These are phyloP conservation scores for Nomada fucata DNA, from an alignment of 2,888 invertebrate species.

Conservation along the genomic window DNA sequence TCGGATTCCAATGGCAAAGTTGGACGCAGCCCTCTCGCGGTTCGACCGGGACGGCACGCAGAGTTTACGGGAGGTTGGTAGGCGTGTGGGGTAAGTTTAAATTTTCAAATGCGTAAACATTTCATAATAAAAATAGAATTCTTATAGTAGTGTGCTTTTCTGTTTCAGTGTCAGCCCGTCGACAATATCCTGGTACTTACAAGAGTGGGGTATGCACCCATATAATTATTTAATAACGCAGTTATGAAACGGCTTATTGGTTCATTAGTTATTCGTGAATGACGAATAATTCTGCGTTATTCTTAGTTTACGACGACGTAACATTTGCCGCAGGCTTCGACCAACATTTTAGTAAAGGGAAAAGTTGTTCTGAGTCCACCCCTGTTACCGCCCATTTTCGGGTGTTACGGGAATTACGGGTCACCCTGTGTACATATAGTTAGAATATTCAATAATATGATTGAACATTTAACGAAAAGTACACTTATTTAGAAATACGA, in stretches of 20 bases:
- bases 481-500: not conserved
- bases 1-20: too few species aligned
- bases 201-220: not conserved
- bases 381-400: not conserved
- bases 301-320: too few species aligned
- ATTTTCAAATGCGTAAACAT: too few species aligned
- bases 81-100: too few species aligned
- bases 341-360: not conserved
- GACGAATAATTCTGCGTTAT: not conserved
- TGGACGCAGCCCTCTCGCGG: too few species aligned
- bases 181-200: not conserved
- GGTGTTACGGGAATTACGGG: not conserved
- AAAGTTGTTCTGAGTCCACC: not conserved
- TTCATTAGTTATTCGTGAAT: not conserved
- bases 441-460: too few species aligned
- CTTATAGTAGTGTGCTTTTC: too few species aligned
- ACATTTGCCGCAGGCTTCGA: not conserved
- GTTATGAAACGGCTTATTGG: not conserved
- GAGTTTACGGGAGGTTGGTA: too few species aligned
- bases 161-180: too few species aligned
- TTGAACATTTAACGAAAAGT: too few species aligned
- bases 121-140: too few species aligned
- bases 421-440: not conserved
- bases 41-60: too few species aligned
- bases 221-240: not conserved